Percentiles rank a stretch among this genome's conserved stretches.
Conservation (phyloP, 64 coral and sea anemone species). For the Trachythela sp. region DNA sequence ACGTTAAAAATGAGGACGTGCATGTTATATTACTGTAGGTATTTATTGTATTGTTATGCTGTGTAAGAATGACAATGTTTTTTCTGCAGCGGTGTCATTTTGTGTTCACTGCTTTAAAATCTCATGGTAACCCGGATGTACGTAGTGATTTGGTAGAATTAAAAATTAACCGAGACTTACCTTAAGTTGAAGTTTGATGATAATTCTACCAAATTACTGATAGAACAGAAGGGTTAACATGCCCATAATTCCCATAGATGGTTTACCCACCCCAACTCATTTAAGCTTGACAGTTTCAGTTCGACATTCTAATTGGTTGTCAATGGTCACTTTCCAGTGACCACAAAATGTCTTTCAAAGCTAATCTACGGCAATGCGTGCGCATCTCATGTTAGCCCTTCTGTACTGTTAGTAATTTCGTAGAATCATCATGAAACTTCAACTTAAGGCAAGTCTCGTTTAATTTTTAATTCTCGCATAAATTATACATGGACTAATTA, state of each 20-base stretch:
- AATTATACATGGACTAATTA: too few relatives aligned
- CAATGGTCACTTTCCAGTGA: not conserved
- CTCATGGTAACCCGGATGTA: slow-evolving; percentile 2
- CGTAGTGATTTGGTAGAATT: slow-evolving; percentile 47
- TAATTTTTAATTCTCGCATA: too few relatives aligned
- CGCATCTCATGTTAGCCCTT: slow-evolving; percentile 23
- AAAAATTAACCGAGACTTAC: not conserved
- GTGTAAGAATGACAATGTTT: too few relatives aligned
- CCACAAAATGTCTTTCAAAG: not conserved
- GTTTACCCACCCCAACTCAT: not conserved
- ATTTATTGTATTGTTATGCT: not conserved
- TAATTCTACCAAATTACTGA: not conserved
- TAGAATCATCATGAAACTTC: slow-evolving; percentile 5
- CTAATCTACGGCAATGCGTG: slow-evolving; percentile 13
- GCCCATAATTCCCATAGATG: not conserved
- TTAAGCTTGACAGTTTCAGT: not conserved
- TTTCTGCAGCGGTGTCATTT: not conserved
- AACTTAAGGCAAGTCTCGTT: slow-evolving; percentile 23
- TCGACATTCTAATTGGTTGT: too few relatives aligned
- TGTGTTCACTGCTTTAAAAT: slow-evolving; percentile 41
- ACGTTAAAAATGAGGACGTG: not conserved
- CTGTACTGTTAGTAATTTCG: not conserved
- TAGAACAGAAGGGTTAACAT: slow-evolving; percentile 16
- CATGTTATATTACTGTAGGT: not conserved
- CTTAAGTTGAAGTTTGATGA: too few relatives aligned